A percentile compares a stretch with the other conserved stretches of the same genome.
Evolutionary conservation across 2,113 vertebrate genomes (phyloP).

Genomic region (cat (Felis catus)): DNA sequence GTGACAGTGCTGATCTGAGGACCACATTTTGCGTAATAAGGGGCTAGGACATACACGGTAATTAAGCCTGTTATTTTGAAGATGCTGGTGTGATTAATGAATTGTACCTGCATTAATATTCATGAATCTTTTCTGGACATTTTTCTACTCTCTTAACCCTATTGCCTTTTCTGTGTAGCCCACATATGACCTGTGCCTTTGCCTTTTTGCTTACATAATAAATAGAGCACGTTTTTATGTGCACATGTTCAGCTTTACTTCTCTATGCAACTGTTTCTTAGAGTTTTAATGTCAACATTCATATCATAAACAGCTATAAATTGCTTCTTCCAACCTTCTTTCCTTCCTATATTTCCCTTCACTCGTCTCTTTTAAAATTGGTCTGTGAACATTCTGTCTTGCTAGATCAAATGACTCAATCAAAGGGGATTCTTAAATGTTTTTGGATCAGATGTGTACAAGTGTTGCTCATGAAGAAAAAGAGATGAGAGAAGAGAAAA

Average conservation of each 20-base stretch:
- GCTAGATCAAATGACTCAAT: not conserved
- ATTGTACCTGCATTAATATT: not conserved
- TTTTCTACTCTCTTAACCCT: not conserved
- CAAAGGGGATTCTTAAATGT: not conserved
- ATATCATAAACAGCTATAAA: not conserved
- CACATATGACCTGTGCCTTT: not conserved
- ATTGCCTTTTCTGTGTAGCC: not conserved
- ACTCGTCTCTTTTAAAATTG: not conserved
- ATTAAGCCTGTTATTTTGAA: conserved; percentile 14
- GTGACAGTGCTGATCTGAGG: not conserved
- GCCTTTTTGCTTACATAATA: not conserved
- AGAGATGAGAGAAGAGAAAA: not conserved
- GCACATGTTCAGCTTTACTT: not conserved
- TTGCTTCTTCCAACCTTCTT: not conserved
- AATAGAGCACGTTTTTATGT: not conserved
- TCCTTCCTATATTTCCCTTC: not conserved
- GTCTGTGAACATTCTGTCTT: not conserved
- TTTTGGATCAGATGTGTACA: not conserved
- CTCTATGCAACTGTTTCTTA: not conserved
- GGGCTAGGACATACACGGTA: not conserved
- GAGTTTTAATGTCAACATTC: not conserved
- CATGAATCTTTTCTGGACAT: not conserved
- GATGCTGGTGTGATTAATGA: not conserved
- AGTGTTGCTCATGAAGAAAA: not conserved
- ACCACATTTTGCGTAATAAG: not conserved